Conservation (phyloP, 2,113 vertebrate species). For the Etia nguti region DNA sequence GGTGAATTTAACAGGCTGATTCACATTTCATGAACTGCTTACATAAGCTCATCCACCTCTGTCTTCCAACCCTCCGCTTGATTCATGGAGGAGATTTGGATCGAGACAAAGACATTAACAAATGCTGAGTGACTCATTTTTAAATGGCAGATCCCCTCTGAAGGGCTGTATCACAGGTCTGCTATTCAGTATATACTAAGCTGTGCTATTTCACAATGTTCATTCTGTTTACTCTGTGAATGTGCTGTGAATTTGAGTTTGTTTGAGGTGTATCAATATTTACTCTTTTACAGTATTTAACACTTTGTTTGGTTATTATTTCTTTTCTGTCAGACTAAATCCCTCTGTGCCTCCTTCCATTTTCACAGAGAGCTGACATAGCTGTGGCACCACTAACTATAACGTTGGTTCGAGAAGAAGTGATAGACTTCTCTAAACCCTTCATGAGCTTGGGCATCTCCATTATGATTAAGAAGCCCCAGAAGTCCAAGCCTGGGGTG, state of each 20-base stretch:
- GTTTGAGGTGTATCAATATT: conserved; percentile 9
- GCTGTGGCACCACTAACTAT: conserved; percentile 97
- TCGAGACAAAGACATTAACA: conserved; percentile 55
- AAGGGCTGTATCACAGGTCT: background rate
- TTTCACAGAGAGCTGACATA: conserved; percentile 98
- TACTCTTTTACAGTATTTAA: background rate
- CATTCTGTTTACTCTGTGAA: conserved; percentile 1
- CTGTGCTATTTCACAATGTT: background rate
- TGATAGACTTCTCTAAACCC: conserved; percentile 98
- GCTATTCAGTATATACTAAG: conserved; percentile 1
- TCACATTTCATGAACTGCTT: conserved; percentile 53
- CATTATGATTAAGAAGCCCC: conserved; percentile 99
- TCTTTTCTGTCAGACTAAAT: conserved; percentile 41
- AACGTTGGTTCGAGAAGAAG: conserved; percentile 95
- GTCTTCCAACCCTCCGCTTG: conserved; percentile 33
- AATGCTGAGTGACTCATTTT: conserved; percentile 61
- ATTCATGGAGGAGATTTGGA: conserved; percentile 54
- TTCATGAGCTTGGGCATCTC: conserved; percentile 99
- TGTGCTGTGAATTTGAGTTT: background rate
- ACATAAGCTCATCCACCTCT: conserved; percentile 54
- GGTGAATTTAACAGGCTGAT: conserved; percentile 48
- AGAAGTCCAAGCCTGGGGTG: conserved; percentile 98
- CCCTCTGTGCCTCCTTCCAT: conserved; percentile 58
- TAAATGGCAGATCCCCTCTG: conserved; percentile 44
- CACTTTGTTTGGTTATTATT: background rate